These are phyloP conservation scores for Geophilus truncorum DNA, from an alignment of 2,888 invertebrate species.

Conservation along the genomic window DNA sequence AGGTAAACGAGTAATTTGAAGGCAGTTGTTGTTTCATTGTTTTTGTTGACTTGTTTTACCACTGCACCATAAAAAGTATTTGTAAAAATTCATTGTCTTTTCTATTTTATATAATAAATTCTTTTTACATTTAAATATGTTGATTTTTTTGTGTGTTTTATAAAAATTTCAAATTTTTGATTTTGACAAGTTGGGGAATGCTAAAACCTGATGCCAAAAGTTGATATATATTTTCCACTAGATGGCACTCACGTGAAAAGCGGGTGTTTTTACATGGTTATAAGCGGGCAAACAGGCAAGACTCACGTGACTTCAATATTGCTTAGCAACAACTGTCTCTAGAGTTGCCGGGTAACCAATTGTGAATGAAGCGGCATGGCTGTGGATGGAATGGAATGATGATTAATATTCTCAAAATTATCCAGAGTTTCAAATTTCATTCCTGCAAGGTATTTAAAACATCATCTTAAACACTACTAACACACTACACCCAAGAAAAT, in stretches of 20 bases:
- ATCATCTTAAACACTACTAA: not conserved
- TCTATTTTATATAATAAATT: constrained; percentile 22
- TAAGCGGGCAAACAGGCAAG: no score
- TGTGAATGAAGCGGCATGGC: constrained; percentile 10
- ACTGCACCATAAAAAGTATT: constrained; percentile 20
- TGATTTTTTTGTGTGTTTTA: not conserved
- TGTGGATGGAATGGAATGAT: constrained; percentile 4
- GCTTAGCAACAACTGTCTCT: no score
- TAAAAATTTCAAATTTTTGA: no score
- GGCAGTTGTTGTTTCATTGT: constrained; percentile 17
- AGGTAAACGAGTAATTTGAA: constrained; percentile 21
- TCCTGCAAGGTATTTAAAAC: not conserved
- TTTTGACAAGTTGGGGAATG: no score
- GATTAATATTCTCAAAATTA: not conserved
- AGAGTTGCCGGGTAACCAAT: not conserved
- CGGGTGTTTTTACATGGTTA: no score
- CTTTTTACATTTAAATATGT: not conserved
- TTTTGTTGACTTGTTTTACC: constrained; percentile 25
- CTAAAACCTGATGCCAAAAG: no score
- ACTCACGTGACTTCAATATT: no score
- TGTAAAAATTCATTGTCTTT: constrained; percentile 14
- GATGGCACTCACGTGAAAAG: no score
- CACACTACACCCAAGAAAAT: no score
- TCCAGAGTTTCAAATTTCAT: not conserved
- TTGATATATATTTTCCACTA: no score